These are phyloP conservation scores for Lordiphosa stackelbergi DNA, from an alignment of 1,140 invertebrate genomes.

Conservation along the genomic window DNA sequence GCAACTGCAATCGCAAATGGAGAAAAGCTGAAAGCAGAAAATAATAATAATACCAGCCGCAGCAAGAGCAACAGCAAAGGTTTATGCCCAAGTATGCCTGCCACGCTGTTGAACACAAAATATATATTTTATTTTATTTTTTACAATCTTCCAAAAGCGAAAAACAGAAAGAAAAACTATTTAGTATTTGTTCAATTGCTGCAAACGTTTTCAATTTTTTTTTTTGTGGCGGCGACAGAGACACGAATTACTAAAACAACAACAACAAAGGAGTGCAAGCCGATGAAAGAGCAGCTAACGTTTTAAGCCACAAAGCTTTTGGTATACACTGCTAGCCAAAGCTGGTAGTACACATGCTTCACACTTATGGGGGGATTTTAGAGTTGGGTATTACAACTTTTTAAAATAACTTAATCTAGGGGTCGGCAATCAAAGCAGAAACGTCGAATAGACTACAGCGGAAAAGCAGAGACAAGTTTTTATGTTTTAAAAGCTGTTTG, in stretches of 20 bases:
- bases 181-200: conserved; percentile 71
- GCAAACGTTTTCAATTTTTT: conserved; percentile 65
- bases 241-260: conserved; percentile 54
- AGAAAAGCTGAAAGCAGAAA: conserved; percentile 37
- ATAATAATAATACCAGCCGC: neutral
- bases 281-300: neutral
- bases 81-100: conserved; percentile 38
- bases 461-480: too few relatives aligned
- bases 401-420: too few relatives aligned
- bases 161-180: conserved; percentile 24
- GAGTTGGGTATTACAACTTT: too few relatives aligned
- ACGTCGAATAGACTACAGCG: too few relatives aligned
- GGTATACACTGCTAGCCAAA: too few relatives aligned
- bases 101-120: conserved; percentile 27
- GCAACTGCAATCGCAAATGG: conserved; percentile 19
- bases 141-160: conserved; percentile 55
- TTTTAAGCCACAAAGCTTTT: neutral
- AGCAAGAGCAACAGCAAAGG: conserved; percentile 5
- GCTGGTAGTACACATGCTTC: too few relatives aligned
- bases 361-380: too few relatives aligned
- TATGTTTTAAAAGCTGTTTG: too few relatives aligned
- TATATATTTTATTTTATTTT: conserved; percentile 51
- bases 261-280: conserved; percentile 10
- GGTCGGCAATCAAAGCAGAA: too few relatives aligned
- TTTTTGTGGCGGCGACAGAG: conserved; percentile 32